Evolutionary conservation across 2,797 vertebrate genomes (phyloP).

Genomic region (Amphiprion clarkii): DNA sequence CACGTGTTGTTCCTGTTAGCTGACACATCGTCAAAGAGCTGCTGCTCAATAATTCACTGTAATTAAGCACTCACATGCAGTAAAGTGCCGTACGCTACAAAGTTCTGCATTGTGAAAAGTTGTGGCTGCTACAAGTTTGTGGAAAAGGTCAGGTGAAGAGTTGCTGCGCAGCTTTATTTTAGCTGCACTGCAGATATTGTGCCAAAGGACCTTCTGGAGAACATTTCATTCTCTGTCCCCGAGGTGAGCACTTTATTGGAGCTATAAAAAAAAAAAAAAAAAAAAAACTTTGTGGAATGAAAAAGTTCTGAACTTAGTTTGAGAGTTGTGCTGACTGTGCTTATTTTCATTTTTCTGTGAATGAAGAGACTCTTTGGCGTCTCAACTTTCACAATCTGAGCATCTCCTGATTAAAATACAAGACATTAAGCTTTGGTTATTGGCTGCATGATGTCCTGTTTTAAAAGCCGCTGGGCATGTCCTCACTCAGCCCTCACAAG

Average conservation of each 20-base stretch:
- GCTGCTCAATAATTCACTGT: not conserved
- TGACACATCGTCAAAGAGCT: constrained; percentile 20
- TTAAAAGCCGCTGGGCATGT: constrained; percentile 14
- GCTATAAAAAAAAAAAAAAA: not conserved
- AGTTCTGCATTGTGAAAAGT: constrained; percentile 24
- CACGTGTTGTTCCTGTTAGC: not conserved
- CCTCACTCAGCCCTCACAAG: constrained; percentile 9
- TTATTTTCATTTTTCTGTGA: constrained; percentile 9
- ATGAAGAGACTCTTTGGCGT: not conserved
- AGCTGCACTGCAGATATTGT: constrained; percentile 52
- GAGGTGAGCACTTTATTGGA: constrained; percentile 49
- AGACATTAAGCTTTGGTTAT: not conserved
- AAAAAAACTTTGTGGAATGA: not conserved
- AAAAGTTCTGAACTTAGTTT: constrained; percentile 16
- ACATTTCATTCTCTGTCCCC: constrained; percentile 39
- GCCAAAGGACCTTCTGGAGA: constrained; percentile 12
- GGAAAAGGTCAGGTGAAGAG: constrained; percentile 27
- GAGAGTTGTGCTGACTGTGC: not conserved
- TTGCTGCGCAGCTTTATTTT: constrained; percentile 53
- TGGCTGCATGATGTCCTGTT: not conserved
- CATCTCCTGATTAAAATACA: not conserved
- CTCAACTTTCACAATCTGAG: constrained; percentile 1
- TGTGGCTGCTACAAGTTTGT: constrained; percentile 18
- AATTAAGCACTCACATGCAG: not conserved
- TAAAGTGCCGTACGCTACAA: not conserved